A percentile compares a stretch with the other conserved stretches of the same genome.
phyloP scores from a whole-genome alignment of 2,888 invertebrate genomes.

The Dendrolimus houi region DNA sequence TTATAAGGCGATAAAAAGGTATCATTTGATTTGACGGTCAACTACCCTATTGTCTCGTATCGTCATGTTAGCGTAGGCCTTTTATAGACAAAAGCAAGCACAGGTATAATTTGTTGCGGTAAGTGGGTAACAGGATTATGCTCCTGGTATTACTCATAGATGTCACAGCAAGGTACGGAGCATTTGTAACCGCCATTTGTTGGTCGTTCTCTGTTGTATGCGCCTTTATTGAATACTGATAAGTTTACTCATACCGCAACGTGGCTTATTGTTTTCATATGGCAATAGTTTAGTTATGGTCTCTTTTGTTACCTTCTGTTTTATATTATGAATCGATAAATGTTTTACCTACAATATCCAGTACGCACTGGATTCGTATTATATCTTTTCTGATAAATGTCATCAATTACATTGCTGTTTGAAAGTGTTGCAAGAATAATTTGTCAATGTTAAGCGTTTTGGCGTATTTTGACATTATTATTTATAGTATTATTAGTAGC shows the following conservation, averaged over 20 bases:
- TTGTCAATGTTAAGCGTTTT: too few relatives aligned
- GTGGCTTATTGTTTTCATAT: slow-evolving; percentile 30
- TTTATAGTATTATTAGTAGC: too few relatives aligned
- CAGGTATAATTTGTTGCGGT: slow-evolving; percentile 12
- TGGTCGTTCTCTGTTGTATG: slow-evolving; percentile 32
- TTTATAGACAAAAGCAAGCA: not conserved
- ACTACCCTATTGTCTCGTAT: not conserved
- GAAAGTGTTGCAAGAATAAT: too few relatives aligned
- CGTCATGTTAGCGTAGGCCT: not conserved
- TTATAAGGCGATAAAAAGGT: too few relatives aligned
- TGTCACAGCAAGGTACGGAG: slow-evolving; percentile 39
- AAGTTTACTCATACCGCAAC: slow-evolving; percentile 39
- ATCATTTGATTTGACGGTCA: not conserved
- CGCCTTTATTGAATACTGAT: slow-evolving; percentile 52
- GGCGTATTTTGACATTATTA: too few relatives aligned
- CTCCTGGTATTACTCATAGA: slow-evolving; percentile 45
- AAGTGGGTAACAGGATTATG: slow-evolving; percentile 24
- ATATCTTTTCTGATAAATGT: too few relatives aligned
- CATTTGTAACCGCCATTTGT: slow-evolving; percentile 23
- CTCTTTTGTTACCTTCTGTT: not conserved
- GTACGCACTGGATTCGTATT: not conserved
- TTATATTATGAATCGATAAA: not conserved
- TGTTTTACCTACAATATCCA: not conserved
- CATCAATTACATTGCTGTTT: too few relatives aligned
- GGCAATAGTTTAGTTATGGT: slow-evolving; percentile 15